Evolutionary conservation across 2,888 invertebrate species (phyloP).

Genomic region (Frankliniella intonsa): DNA sequence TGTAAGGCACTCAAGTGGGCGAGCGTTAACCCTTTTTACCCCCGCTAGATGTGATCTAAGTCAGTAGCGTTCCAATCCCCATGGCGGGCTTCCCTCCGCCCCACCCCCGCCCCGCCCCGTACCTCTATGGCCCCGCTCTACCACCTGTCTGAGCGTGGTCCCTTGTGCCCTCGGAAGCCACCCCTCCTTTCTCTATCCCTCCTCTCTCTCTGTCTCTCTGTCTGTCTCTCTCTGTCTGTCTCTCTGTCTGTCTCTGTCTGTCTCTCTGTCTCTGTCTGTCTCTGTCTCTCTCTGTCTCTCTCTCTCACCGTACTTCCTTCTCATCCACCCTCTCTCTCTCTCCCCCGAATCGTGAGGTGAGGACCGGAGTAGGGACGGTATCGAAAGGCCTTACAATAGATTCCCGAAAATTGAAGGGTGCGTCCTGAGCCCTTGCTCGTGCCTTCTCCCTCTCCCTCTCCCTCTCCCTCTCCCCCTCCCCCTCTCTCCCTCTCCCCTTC

Average conservation of each 20-base stretch:
- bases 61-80: too few species aligned
- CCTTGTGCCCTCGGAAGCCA: too few species aligned
- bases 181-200: not conserved
- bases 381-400: constrained; percentile 20
- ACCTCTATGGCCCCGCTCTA: too few species aligned
- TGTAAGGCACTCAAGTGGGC: too few species aligned
- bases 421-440: not conserved
- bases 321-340: not conserved
- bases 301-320: not conserved
- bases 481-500: too few species aligned
- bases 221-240: not conserved
- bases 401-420: constrained; percentile 17
- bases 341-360: not conserved
- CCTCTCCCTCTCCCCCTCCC: not conserved
- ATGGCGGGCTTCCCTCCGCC: too few species aligned
- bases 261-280: not conserved
- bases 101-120: too few species aligned
- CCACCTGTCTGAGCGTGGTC: too few species aligned
- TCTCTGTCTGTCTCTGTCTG: not conserved
- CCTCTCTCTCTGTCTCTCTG: not conserved
- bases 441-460: too few species aligned
- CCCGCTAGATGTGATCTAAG: too few species aligned
- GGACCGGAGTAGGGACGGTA: not conserved
- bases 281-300: too few species aligned
- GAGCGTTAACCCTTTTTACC: too few species aligned